phyloP scores from a whole-genome alignment of 2,113 vertebrate species.

The Trogon surrucura region DNA sequence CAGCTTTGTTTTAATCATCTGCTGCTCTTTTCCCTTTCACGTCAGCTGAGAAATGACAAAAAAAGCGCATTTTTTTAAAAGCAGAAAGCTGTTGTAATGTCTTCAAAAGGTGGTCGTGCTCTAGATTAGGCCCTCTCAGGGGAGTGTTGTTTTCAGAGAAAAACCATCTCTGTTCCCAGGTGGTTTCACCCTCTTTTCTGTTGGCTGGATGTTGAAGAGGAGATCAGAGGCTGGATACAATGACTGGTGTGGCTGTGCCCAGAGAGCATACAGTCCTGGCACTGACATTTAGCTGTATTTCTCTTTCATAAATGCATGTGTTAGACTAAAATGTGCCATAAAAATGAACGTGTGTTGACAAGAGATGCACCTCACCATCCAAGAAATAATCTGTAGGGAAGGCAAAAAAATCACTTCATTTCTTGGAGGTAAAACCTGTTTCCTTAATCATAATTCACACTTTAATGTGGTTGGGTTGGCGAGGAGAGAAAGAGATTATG shows the following conservation, averaged over 20 bases:
- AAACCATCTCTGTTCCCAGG: not conserved
- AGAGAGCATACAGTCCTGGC: not conserved
- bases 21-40: not conserved
- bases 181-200: not conserved
- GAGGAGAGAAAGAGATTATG: not conserved
- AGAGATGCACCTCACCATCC: accelerated
- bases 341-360: not conserved
- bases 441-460: not conserved
- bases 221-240: not conserved
- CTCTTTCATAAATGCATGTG: not conserved
- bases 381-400: not conserved
- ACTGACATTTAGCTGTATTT: not conserved
- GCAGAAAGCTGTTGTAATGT: not conserved
- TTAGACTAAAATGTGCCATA: not conserved
- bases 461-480: not conserved
- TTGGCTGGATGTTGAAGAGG: not conserved
- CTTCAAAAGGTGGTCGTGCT: not conserved
- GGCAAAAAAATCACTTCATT: not conserved
- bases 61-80: not conserved
- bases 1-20: not conserved
- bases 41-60: not conserved
- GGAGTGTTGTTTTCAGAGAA: not conserved
- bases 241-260: not conserved
- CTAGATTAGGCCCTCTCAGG: not conserved
- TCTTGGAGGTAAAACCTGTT: not conserved